Base-by-base conservation (phyloP, 2,888 invertebrate genomes). In the Synanthedon formicaeformis region DNA sequence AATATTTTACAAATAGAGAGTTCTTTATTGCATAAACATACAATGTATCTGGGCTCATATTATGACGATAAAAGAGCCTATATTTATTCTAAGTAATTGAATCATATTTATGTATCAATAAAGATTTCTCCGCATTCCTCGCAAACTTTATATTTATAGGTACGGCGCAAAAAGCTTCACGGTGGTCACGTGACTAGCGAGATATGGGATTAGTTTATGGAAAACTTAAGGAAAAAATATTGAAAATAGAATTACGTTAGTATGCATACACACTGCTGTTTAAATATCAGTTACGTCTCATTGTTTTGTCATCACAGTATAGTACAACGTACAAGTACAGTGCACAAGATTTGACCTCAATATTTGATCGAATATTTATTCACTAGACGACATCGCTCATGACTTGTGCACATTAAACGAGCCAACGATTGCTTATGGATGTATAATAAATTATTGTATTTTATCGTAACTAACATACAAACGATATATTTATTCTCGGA, bases 281-380 rank as follows among this genome's bases (percentile, higher is more conserved):
- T 73, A 80, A 81, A 80, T 75, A 79, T 80, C 6, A 34, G 34
- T 34, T 80, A 71, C 73, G 72, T 64, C 59, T 69, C 67, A 72
- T 73, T 68, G 67, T 75, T 67, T 73, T 69, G 74, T 64, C 71
- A 64, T 63, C 67, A 61, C 57, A 71, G 66, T 67, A 61, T 57
- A 71, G 66, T 67, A 73, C 69, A 34, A 70, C 63, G 67, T 73
- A 65, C 67, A 68, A 70, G 76, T 70, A 71, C 71, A 71, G 71
- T 68, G 68, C 71, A 70, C 62, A 66, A 73, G 75, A 76, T 75
- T 61, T 79, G 82, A 80, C 82, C 82, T 75, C 78, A 79, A 79
- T 81, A 66, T 69, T 66, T 64, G 66, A 45, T n/a, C 14, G 49
- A 67, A 73, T 73, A 73, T 73, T 69, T 78, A 79, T 78, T 73